Base-by-base conservation (phyloP, 1,140 invertebrate species). In the Lamellibrachia luymesi region DNA sequence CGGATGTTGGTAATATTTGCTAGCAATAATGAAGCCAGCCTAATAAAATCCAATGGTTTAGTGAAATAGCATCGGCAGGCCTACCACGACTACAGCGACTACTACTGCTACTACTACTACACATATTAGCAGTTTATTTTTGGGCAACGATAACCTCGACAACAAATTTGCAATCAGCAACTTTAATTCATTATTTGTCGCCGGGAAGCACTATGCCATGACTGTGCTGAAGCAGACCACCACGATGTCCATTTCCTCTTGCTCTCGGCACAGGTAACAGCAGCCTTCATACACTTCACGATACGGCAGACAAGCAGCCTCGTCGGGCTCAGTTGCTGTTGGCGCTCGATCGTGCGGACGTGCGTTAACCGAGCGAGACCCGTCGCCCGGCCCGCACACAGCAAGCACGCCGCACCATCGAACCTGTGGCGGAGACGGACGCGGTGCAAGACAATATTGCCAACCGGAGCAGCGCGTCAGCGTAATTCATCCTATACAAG, bases 401-500 rank as follows among this genome's bases (percentile, higher is more conserved):
- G 52, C 52, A 56, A 80, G 64, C 7, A 80, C 64, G 7, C 64
- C 25, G 64, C 64, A 80, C 64, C 64, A 22, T 22, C 64, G 64
- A 80, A 22, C 25, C 64, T 4, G 6, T 80, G 64, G 64, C 25
- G 64, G 64, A 80, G 64, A 80, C 64, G 17, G 64, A 80, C 64
- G 64, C 64, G 64, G 64, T 80, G 64, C 64, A 80, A 80, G 13
- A 80, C 64, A 80, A 80, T 2, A 80, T 22, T 80, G 64, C 64
- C 64, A 80, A 80, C 64, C 13, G 64, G 64, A 80, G 64, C 64
- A 22, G 64, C 64, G 64, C 64, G 64, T 80, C 64, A 80, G 64
- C 64, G 64, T 22, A 80, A 80, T 80, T 80, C 64, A 80, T 80
- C 64, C 64, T 80, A 80, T 80, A 80, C 64, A 80, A 80, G 64